Percentiles rank a stretch among this genome's conserved stretches.
Conservation (phyloP, 2,113 vertebrate species). For the Oreochromis tanganicae region DNA sequence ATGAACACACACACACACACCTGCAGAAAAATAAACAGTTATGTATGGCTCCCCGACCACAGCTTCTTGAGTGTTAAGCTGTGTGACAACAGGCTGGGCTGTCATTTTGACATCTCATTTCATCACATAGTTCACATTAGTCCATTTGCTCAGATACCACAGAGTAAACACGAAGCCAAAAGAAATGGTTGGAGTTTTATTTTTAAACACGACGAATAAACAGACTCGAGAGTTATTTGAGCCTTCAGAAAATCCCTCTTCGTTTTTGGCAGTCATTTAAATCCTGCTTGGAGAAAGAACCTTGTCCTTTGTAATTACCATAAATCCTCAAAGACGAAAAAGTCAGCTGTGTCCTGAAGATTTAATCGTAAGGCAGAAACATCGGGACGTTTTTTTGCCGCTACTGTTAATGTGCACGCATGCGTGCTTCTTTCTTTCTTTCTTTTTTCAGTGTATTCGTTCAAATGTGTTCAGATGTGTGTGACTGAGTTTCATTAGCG, state of each 20-base stretch:
- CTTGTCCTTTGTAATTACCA: neutral
- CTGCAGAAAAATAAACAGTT: slow-evolving; percentile 34
- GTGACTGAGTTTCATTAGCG: slow-evolving; percentile 15
- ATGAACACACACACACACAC: slow-evolving; percentile 28
- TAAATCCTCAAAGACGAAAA: neutral
- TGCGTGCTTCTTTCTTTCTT: neutral
- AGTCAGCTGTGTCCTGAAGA: neutral
- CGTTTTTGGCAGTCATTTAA: neutral
- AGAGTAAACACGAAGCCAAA: slow-evolving; percentile 44
- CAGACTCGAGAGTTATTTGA: neutral
- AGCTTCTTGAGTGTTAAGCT: slow-evolving; percentile 53
- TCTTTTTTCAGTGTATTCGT: neutral
- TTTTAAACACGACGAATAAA: slow-evolving; percentile 31
- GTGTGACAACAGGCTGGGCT: slow-evolving; percentile 53
- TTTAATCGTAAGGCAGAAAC: neutral
- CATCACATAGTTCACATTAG: slow-evolving; percentile 61
- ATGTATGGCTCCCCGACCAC: slow-evolving; percentile 26
- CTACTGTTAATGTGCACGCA: neutral
- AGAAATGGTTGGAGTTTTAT: slow-evolving; percentile 36
- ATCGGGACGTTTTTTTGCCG: neutral
- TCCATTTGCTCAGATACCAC: slow-evolving; percentile 47
- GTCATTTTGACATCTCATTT: slow-evolving; percentile 58
- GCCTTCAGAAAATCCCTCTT: slow-evolving; percentile 7
- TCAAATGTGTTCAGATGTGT: neutral
- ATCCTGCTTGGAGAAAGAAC: neutral